phyloP scores from a whole-genome alignment of 2,888 invertebrate species.

The Octonoba sinensis region DNA sequence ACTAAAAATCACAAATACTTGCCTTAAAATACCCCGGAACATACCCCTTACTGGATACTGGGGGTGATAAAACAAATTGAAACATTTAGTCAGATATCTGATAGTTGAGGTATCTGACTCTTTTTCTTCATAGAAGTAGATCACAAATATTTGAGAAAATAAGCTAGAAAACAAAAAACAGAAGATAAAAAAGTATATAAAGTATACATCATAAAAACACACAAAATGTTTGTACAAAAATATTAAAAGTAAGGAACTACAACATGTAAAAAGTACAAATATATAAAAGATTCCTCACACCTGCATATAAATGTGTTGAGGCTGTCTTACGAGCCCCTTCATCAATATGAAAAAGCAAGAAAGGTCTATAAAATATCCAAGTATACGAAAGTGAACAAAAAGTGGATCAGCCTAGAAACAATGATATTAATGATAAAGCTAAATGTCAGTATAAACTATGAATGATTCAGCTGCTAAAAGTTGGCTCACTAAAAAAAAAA shows the following conservation, averaged over 20 bases:
- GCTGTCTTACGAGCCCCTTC: too few species aligned
- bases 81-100: conserved; percentile 30
- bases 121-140: conserved; percentile 36
- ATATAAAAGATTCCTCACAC: background rate
- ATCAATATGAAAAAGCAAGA: too few species aligned
- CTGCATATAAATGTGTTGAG: too few species aligned
- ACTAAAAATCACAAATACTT: conserved; percentile 6
- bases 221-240: background rate
- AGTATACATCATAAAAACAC: background rate
- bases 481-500: too few species aligned
- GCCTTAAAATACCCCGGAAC: conserved; percentile 51
- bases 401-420: too few species aligned
- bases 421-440: too few species aligned
- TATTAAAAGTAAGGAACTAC: background rate
- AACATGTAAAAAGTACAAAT: too few species aligned
- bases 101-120: conserved; percentile 25
- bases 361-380: too few species aligned
- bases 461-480: too few species aligned
- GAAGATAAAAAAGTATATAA: background rate
- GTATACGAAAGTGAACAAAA: too few species aligned
- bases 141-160: conserved; percentile 23
- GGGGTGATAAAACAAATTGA: conserved; percentile 50
- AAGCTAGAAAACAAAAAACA: conserved; percentile 24
- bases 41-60: conserved; percentile 36
- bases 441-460: too few species aligned